These are phyloP conservation scores for Sinocyclocheilus maitianheensis DNA, from an alignment of 2,113 vertebrate species.

Conservation along the genomic window DNA sequence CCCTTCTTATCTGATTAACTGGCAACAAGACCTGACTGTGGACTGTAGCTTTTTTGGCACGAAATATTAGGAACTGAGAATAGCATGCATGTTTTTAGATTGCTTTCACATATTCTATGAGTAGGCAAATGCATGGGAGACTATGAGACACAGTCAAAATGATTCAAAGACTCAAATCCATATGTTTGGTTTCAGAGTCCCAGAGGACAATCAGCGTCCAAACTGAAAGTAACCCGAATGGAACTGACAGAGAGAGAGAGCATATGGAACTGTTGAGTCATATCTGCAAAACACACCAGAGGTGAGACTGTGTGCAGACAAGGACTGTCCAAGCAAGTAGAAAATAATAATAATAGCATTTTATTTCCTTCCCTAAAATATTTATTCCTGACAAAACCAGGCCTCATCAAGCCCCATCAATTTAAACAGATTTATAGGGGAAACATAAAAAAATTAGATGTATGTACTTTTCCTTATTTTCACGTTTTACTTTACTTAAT, in stretches of 20 bases:
- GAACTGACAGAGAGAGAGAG: slow-evolving; percentile 75
- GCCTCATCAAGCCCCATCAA: background rate
- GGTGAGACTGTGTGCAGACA: slow-evolving; percentile 72
- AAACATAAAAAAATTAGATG: background rate
- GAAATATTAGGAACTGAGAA: background rate
- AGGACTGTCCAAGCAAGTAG: background rate
- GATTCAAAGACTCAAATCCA: background rate
- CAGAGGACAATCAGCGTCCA: slow-evolving; percentile 76
- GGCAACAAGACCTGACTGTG: background rate
- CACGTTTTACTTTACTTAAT: background rate
- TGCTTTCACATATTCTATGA: background rate
- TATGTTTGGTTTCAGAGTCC: slow-evolving; percentile 78
- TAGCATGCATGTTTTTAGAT: background rate
- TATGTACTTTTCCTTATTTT: background rate
- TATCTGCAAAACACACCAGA: slow-evolving; percentile 88
- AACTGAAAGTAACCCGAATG: slow-evolving; percentile 57
- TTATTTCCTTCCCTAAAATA: background rate
- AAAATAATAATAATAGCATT: background rate
- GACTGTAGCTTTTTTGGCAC: background rate
- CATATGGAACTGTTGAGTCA: slow-evolving; percentile 83
- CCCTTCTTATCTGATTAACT: background rate
- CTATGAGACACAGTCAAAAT: background rate
- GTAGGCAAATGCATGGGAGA: background rate
- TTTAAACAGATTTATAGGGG: background rate
- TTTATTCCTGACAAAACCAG: background rate